Base-by-base conservation (phyloP, 1,140 invertebrate genomes). In the Sycobia sp. region DNA sequence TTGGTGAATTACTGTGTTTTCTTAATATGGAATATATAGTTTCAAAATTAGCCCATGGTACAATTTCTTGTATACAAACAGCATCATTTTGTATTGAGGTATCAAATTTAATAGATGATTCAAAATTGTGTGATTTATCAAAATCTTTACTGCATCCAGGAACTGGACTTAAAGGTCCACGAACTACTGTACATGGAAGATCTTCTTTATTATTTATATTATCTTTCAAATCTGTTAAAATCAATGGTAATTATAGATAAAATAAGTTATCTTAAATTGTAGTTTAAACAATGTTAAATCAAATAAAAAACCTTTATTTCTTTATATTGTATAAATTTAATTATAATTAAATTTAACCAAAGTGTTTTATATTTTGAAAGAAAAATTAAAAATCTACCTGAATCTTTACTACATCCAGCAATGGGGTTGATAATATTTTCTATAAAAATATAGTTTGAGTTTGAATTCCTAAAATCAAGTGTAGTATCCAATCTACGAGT, bases 61-160 rank as follows among this genome's bases (percentile, higher is more conserved):
- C 23, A 34, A 71, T 51, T 54, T 38, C 29, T 38, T 64, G 39
- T 29, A 76, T 71, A 13, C 55, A 46, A 9, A 18, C 1, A 4
- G 65, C 58, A 16, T 73, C 70, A 16, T 66, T 56, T 1, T 18
- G 2, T 1, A 71, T 62, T 11, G 53, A 62, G n/a, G 41, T 27
- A 36, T 62, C 27, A 23, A 20, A 4, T 9, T 9, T 10, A 23
- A 20, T 22, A 9, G 4, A 16, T 2, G 29, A 23, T 53, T 23
- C 49, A 38, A 34, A 13, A 8, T 47, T 18, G 39, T 39, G 25
- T 41, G 46, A 43, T 34, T 50, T 11, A 39, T 69, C 38, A 34
- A 61, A 65, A 59, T 73, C 65, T 46, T 67, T 69, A 53, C 70
- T 73, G 23, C 72, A 75, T 9, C 72, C 71, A 16, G 72, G 67